A percentile compares a stretch with the other conserved stretches of the same genome.
Conservation (phyloP, 2,888 invertebrate species). For the Drosophila eohydei region DNA sequence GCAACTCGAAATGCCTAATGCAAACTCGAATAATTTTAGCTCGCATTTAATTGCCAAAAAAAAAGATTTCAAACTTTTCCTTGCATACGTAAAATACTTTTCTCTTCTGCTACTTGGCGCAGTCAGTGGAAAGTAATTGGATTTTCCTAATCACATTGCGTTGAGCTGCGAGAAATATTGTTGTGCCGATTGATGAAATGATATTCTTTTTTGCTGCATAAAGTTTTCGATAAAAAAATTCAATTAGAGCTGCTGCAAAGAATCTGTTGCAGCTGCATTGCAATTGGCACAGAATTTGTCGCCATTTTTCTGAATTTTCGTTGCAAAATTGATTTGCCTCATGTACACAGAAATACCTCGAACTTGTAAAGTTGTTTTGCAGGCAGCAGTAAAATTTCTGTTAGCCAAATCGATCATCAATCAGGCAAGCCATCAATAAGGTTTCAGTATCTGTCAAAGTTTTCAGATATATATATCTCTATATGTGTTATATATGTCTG, state of each 20-base stretch:
- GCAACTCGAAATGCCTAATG: too few species aligned
- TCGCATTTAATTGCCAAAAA: not conserved
- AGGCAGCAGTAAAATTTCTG: not conserved
- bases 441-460: conserved; percentile 12
- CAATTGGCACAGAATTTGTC: not conserved
- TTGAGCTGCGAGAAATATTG: conserved; percentile 5
- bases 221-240: conserved; percentile 5
- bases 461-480: not conserved
- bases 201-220: not conserved
- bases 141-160: conserved; percentile 25
- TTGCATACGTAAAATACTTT: not conserved
- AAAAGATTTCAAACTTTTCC: not conserved
- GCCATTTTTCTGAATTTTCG: not conserved
- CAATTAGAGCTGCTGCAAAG: conserved; percentile 7
- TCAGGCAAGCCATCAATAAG: conserved; percentile 51
- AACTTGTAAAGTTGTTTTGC: conserved; percentile 5
- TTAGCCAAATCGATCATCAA: conserved; percentile 30
- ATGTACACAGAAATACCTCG: not conserved
- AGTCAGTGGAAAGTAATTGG: conserved; percentile 23
- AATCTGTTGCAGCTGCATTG: conserved; percentile 7
- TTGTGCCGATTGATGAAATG: not conserved
- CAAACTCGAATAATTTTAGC: too few species aligned
- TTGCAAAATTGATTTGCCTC: conserved; percentile 22
- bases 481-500: not conserved
- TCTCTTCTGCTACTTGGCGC: conserved; percentile 14